Base-by-base conservation (phyloP, 2,113 vertebrate species). In the Sterna hirundo region DNA sequence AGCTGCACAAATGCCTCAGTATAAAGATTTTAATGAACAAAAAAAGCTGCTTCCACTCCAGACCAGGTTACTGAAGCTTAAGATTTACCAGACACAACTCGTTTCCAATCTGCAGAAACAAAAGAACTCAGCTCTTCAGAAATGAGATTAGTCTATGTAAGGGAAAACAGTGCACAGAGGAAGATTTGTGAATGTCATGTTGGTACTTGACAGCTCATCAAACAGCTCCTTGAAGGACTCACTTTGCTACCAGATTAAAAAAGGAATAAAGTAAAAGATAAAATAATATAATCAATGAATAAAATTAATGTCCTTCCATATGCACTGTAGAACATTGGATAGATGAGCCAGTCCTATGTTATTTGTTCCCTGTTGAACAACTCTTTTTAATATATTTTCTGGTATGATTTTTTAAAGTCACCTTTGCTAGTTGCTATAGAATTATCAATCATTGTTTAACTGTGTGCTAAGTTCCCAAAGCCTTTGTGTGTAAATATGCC, bases 361-460 rank as follows among this genome's bases (percentile, higher is more conserved):
- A 62, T 44, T 90, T 51, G 2, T 88, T 91, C 60, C 54, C 74
- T 18, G 12, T 47, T 94, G 71, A 94, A 62, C 75, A 83, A 77
- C 74, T 88, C 55, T 86, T 83, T 94, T 83, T 52, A 83, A 91
- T 95, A 34, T 78, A 88, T 92, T 90, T 84, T 40, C 87, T 88
- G 32, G 25, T 88, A 40, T 79, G 90, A 69, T 88, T 93, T 96
- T 94, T 94, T 96, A 34, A 95, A 92, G 88, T 92, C 83, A 93
- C 88, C 72, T 97, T 94, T 93, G 52, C 72, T 94, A 86, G 92
- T 92, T 88, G 36, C 36, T 66, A 6, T 65, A 25, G 92, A 96
- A 82, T 94, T 90, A 94, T 97, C 87, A 88, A 84, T 97, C 97
- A 93, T 49, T 82, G 79, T 92, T 96, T 90, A 95, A 90, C 69